Evolutionary conservation across 1,140 invertebrate genomes (phyloP).

Genomic region (Hestina assimilis): DNA sequence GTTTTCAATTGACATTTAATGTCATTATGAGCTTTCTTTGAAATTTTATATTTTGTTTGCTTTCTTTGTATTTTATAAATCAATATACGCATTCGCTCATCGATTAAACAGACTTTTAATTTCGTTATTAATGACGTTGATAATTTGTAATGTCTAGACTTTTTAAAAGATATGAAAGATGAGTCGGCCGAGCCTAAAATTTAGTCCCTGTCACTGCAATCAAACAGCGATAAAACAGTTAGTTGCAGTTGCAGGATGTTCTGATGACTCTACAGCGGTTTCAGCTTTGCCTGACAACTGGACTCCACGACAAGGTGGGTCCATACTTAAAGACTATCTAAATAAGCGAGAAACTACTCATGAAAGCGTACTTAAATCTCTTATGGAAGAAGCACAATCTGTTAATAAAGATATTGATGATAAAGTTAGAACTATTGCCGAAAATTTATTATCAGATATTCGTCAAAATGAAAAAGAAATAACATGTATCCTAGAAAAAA

Average conservation of each 20-base stretch:
- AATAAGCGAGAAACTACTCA: slow-evolving; percentile 45
- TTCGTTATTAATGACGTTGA: too few species aligned
- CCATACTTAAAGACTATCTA: slow-evolving; percentile 49
- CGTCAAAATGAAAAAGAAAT: slow-evolving; percentile 46
- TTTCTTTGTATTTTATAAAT: too few species aligned
- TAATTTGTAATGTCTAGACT: too few species aligned
- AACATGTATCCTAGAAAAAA: slow-evolving; percentile 34
- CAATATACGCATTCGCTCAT: too few species aligned
- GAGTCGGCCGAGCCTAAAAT: background rate
- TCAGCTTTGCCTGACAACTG: slow-evolving; percentile 48
- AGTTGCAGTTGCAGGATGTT: slow-evolving; percentile 29
- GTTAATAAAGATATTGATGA: slow-evolving; percentile 46
- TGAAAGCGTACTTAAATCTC: slow-evolving; percentile 27
- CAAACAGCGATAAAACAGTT: background rate
- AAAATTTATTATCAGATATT: slow-evolving; percentile 44
- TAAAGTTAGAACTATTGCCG: slow-evolving; percentile 43
- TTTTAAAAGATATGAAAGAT: background rate
- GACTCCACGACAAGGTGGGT: slow-evolving; percentile 41
- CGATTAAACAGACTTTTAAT: too few species aligned
- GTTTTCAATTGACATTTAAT: too few species aligned
- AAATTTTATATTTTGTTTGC: too few species aligned
- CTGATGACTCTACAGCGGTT: slow-evolving; percentile 49
- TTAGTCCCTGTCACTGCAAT: background rate
- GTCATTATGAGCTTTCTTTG: too few species aligned
- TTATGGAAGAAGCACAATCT: slow-evolving; percentile 28